Evolutionary conservation across 2,797 vertebrate genomes (phyloP).

Genomic region (Chaunax sp.): DNA sequence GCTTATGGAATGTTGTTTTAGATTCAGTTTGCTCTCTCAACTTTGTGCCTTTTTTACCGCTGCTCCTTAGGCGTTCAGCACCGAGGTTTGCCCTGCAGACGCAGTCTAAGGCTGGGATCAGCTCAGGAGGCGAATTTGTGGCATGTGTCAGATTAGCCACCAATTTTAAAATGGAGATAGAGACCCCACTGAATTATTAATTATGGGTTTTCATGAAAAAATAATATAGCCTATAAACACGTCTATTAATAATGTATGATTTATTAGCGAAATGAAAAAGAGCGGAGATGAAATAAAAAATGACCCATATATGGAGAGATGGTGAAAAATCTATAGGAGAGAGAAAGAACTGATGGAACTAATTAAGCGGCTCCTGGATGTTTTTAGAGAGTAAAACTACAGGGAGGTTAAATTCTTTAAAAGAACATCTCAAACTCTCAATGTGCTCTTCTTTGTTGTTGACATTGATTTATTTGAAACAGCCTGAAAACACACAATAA

Average conservation of each 20-base stretch:
- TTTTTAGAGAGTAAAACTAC: background rate
- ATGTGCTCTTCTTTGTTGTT: background rate
- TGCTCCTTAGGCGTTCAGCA: too few relatives aligned
- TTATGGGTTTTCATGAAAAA: conserved; percentile 2
- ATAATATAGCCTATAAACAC: background rate
- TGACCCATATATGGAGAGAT: background rate
- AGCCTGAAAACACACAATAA: background rate
- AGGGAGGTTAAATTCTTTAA: background rate
- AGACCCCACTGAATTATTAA: conserved; percentile 26
- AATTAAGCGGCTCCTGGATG: too few relatives aligned
- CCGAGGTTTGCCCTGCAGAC: background rate
- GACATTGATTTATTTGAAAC: background rate
- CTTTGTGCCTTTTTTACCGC: too few relatives aligned
- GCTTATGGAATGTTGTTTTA: too few relatives aligned
- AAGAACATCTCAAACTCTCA: background rate
- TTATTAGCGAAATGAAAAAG: conserved; percentile 15
- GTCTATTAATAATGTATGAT: background rate
- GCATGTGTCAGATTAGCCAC: too few relatives aligned
- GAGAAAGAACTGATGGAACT: background rate
- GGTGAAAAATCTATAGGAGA: background rate
- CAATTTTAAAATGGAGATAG: too few relatives aligned
- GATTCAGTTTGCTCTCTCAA: too few relatives aligned
- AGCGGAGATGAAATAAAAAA: background rate
- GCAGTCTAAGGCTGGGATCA: background rate
- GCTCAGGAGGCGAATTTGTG: too few relatives aligned